Conservation (phyloP, 2,113 vertebrate species). For the Isichthys henryi region DNA sequence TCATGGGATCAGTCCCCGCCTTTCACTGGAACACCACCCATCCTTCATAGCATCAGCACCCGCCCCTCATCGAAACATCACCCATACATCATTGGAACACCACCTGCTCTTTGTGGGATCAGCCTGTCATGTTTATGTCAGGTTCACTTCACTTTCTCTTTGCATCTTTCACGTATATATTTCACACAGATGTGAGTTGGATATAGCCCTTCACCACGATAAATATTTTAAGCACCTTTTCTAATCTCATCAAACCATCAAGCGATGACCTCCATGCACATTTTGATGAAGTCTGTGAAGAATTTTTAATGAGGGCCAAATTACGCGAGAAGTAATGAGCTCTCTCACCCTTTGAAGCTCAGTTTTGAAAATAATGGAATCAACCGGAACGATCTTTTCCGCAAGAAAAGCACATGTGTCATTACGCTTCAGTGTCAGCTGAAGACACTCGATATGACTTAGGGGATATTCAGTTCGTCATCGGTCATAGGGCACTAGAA, state of each 20-base stretch:
- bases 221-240: neutral
- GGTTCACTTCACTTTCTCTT: neutral
- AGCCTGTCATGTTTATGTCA: neutral
- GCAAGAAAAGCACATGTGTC: too few relatives aligned
- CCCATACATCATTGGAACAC: neutral
- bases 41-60: neutral
- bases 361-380: constrained; percentile 3
- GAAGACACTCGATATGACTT: neutral
- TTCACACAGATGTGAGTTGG: neutral
- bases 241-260: neutral
- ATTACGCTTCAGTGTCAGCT: neutral
- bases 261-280: neutral
- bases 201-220: neutral
- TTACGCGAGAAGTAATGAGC: neutral
- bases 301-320: neutral
- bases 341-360: neutral
- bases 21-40: neutral
- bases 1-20: neutral
- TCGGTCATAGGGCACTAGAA: neutral
- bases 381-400: neutral
- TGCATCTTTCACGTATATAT: neutral
- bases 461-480: neutral
- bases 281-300: neutral
- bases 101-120: neutral
- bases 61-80: neutral